Percentiles rank a stretch among this genome's conserved stretches.
phyloP scores from a whole-genome alignment of 2,888 invertebrate genomes.

The Acheta domesticus region DNA sequence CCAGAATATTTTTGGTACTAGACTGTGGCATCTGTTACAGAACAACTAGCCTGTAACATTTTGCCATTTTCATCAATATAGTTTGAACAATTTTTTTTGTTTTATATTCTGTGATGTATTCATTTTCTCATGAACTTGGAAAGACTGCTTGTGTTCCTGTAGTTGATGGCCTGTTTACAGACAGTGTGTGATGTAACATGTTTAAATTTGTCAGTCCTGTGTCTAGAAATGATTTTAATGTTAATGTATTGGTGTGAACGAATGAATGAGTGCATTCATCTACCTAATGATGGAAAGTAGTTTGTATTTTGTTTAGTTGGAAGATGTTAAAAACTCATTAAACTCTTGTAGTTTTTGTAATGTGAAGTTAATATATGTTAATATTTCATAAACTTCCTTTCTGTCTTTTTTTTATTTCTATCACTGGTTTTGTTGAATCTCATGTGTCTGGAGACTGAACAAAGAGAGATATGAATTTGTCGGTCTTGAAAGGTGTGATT shows the following conservation, averaged over 20 bases:
- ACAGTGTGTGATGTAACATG: no score
- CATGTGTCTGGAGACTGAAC: neutral
- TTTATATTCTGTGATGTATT: neutral
- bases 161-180: no score
- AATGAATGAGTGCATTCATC: constrained; percentile 10
- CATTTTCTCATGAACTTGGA: neutral
- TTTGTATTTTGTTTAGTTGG: neutral
- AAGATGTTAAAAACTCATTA: neutral
- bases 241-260: neutral
- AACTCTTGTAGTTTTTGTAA: constrained; percentile 3
- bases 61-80: neutral
- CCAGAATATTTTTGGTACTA: neutral
- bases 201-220: no score
- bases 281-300: neutral
- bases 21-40: neutral
- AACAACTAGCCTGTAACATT: neutral
- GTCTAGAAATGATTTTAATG: neutral
- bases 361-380: neutral
- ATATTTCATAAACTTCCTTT: neutral
- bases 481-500: neutral
- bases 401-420: neutral
- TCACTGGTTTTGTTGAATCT: no score
- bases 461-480: neutral
- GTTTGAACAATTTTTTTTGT: neutral
- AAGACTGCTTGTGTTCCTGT: no score